A percentile compares a stretch with the other conserved stretches of the same genome.
Conservation (phyloP, 1,140 invertebrate genomes). For the Ericerus pela region DNA sequence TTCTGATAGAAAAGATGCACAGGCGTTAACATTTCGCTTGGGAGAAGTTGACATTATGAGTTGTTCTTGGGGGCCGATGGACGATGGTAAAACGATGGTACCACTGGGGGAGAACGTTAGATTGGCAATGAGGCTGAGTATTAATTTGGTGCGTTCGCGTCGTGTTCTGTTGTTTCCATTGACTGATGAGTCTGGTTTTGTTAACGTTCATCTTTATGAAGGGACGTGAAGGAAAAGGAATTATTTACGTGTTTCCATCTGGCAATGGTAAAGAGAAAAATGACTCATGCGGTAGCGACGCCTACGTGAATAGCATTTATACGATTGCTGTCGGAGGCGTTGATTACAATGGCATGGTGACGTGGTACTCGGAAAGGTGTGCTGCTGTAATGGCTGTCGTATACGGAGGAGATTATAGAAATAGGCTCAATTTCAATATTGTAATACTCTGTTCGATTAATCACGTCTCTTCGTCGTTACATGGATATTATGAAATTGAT, state of each 20-base stretch:
- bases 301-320: constrained; percentile 70
- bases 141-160: no score
- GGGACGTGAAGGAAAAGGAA: constrained; percentile 69
- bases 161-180: no score
- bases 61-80: constrained; percentile 79
- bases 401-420: constrained; percentile 78
- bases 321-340: constrained; percentile 76
- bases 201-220: no score
- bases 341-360: constrained; percentile 63
- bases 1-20: constrained; percentile 72
- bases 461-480: background rate
- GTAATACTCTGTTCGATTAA: constrained; percentile 36
- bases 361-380: constrained; percentile 81
- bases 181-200: no score
- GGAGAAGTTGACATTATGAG: constrained; percentile 73
- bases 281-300: constrained; percentile 85
- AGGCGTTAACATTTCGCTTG: constrained; percentile 47
- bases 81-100: constrained; percentile 77
- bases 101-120: no score
- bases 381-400: constrained; percentile 73
- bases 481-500: background rate
- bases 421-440: constrained; percentile 67
- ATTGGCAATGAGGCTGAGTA: no score
- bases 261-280: constrained; percentile 72
- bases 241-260: constrained; percentile 82